Base-by-base conservation (phyloP, 2,113 vertebrate genomes). In the Carlito syrichta region DNA sequence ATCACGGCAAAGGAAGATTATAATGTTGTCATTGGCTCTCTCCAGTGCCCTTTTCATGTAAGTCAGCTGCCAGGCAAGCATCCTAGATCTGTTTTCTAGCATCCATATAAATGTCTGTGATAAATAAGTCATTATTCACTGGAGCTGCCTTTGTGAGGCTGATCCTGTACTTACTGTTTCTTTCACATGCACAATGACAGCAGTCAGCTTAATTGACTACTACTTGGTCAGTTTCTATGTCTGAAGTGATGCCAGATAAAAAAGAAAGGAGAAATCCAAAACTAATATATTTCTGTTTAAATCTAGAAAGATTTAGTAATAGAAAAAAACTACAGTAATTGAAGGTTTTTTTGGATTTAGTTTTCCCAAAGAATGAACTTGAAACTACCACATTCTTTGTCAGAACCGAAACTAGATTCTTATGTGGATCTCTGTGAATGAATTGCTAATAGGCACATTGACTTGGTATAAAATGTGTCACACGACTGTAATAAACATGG, bases 111-210 rank as follows among this genome's bases (percentile, higher is more conserved):
- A 85, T 92, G 43, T 94, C 74, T 92, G 35, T 94, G 76, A 95
- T 91, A 92, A 97, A 95, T 96, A 87, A 97, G 74, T 86, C 76
- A 73, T 89, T 94, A 74, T 48, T 96, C 56, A 77, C 77, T 78
- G 50, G 27, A 95, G 77, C 90, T 95, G 81, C 56, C 66, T 94
- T 96, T 95, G 81, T 93, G 76, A 88, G 86, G 68, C 89, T 85
- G 40, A 79, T 86, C 69, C 54, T 71, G 13, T 84, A 89, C 38
- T 77, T 94, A 69, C 38, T 94, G 43, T 73, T 94, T 85, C 40
- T 92, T 92, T 94, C 71, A 63, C 32, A 6, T 63, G 54, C 5
- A 10, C 81, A 78, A 22, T 82, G 73, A 97, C 68, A 91, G 19
- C 58, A 96, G 63, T 83, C 86, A 92, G 89, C 63, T 52, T 96